Evolutionary conservation across 2,797 vertebrate species (phyloP).

Genomic region (Scolopax bukidnonensis): DNA sequence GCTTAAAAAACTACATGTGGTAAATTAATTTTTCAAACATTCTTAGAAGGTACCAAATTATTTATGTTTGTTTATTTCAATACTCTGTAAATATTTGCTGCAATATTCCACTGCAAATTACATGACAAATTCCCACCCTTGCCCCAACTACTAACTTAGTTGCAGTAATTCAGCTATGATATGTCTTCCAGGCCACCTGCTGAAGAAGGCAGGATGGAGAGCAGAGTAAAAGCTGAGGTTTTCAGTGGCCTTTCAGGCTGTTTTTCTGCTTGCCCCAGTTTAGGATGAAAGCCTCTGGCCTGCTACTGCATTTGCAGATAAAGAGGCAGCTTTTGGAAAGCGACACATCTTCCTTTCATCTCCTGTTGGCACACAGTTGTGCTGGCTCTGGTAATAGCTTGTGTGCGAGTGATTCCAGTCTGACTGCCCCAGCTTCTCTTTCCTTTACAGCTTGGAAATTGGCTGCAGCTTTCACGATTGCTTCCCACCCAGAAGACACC

Average conservation of each 20-base stretch:
- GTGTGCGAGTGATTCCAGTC: not conserved
- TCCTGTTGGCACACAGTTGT: not conserved
- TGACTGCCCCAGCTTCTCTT: not conserved
- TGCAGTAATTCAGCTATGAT: not conserved
- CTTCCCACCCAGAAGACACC: accelerated
- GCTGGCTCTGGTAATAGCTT: not conserved
- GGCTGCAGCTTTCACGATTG: not conserved
- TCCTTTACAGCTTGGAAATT: not conserved
- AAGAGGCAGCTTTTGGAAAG: not conserved
- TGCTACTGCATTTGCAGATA: not conserved
- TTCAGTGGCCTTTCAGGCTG: not conserved
- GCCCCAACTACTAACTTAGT: too few relatives aligned
- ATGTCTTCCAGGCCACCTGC: not conserved
- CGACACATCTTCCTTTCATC: not conserved
- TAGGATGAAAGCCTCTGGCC: not conserved
- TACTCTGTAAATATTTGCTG: not conserved
- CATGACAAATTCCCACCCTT: not conserved
- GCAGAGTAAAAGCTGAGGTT: not conserved
- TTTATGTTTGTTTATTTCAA: not conserved
- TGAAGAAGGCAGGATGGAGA: not conserved
- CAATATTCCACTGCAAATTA: not conserved
- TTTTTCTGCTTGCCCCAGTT: not conserved
- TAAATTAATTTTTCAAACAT: not conserved
- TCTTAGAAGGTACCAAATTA: not conserved
- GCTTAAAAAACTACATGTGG: not conserved